These are phyloP conservation scores for Rhaphigaster nebulosa DNA, from an alignment of 2,888 invertebrate genomes.

Conservation along the genomic window DNA sequence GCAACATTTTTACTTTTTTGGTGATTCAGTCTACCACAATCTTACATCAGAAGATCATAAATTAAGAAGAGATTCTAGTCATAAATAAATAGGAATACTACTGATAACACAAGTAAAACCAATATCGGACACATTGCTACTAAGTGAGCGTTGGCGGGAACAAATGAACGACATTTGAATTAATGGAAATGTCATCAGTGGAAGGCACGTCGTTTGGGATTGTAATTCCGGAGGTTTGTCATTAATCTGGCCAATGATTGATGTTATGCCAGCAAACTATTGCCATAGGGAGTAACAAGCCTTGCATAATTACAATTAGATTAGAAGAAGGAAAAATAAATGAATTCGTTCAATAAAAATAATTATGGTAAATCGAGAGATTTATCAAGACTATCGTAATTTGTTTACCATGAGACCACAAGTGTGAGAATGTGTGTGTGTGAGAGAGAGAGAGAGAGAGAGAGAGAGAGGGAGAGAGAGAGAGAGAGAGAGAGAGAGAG, in stretches of 20 bases:
- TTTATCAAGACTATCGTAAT: not conserved
- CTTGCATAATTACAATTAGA: not conserved
- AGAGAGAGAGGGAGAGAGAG: too few relatives aligned
- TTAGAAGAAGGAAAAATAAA: not conserved
- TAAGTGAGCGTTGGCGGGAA: not conserved
- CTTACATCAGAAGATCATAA: too few relatives aligned
- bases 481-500: too few relatives aligned
- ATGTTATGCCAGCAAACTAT: not conserved
- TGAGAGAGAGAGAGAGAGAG: too few relatives aligned
- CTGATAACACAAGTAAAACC: not conserved
- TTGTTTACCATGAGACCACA: too few relatives aligned
- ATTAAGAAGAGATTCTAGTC: not conserved
- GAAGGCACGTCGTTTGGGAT: slow-evolving; percentile 16
- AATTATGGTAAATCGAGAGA: not conserved
- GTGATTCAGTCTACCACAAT: too few relatives aligned
- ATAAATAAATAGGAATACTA: not conserved
- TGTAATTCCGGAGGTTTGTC: slow-evolving; percentile 3
- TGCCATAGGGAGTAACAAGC: too few relatives aligned
- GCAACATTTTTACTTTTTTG: too few relatives aligned
- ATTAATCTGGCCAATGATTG: not conserved
- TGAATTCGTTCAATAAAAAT: not conserved
- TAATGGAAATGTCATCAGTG: slow-evolving; percentile 29
- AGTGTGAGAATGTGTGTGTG: too few relatives aligned
- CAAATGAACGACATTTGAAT: slow-evolving; percentile 24
- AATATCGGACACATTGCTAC: not conserved